A percentile compares a stretch with the other conserved stretches of the same genome.
Evolutionary conservation across 2,113 vertebrate genomes (phyloP).

Genomic region (Aleadryas rufinucha): DNA sequence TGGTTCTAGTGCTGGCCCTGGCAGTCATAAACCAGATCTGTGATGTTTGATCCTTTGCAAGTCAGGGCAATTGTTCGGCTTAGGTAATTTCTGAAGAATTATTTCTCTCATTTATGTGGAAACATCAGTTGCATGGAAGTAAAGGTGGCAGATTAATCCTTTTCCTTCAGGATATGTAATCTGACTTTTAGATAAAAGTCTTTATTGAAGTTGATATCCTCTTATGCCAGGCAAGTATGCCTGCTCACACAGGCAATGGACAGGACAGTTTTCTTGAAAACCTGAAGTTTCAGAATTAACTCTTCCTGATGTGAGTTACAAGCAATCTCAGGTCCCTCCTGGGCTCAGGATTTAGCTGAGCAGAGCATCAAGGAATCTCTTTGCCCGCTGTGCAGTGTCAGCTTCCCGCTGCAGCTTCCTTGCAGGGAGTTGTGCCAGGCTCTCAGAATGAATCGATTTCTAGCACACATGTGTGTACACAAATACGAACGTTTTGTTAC

Average conservation of each 20-base stretch:
- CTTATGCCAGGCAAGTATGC: neutral
- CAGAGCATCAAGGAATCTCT: rapidly evolving
- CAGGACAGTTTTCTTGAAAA: neutral
- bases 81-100: neutral
- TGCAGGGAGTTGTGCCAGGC: neutral
- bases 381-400: neutral
- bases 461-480: rapidly evolving
- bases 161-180: neutral
- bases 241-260: neutral
- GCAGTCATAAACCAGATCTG: neutral
- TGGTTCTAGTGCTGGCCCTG: neutral
- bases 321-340: neutral
- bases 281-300: neutral
- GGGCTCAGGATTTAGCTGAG: neutral
- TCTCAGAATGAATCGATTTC: rapidly evolving
- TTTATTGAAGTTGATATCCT: neutral
- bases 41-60: neutral
- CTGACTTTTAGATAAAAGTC: neutral
- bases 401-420: neutral
- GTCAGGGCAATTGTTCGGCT: neutral
- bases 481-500: neutral
- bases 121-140: neutral
- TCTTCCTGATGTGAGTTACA: neutral
- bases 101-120: neutral
- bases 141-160: neutral